These are phyloP conservation scores for Drosophila peninsularis DNA, from an alignment of 2,888 invertebrate genomes.

Conservation along the genomic window DNA sequence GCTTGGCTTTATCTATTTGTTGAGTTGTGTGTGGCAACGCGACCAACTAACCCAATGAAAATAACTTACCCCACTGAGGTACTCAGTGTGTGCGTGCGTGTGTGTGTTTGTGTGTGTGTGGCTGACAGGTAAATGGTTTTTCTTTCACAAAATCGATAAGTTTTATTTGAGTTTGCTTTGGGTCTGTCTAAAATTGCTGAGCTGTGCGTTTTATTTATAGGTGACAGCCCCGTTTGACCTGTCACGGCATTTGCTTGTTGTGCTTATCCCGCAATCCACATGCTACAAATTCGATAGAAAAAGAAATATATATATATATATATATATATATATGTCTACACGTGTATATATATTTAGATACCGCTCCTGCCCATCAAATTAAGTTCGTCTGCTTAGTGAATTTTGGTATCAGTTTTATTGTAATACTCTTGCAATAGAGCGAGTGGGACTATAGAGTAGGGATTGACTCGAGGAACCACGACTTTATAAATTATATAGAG, in stretches of 20 bases:
- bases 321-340: no score
- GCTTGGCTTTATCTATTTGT: constrained; percentile 34
- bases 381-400: constrained; percentile 7
- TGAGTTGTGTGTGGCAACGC: constrained; percentile 19
- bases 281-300: constrained; percentile 12
- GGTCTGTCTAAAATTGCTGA: constrained; percentile 42
- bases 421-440: not conserved
- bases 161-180: constrained; percentile 33
- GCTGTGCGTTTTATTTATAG: constrained; percentile 57
- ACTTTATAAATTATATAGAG: no score
- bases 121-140: constrained; percentile 42
- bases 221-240: constrained; percentile 41
- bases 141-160: constrained; percentile 55
- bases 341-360: not conserved
- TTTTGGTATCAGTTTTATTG: not conserved
- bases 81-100: constrained; percentile 8
- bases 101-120: not conserved
- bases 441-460: not conserved
- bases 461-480: not conserved
- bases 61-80: constrained; percentile 30
- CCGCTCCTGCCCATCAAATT: constrained; percentile 3
- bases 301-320: no score
- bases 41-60: constrained; percentile 55
- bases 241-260: constrained; percentile 25
- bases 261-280: constrained; percentile 8